phyloP scores from a whole-genome alignment of 2,888 invertebrate species.

The Allacma fusca region DNA sequence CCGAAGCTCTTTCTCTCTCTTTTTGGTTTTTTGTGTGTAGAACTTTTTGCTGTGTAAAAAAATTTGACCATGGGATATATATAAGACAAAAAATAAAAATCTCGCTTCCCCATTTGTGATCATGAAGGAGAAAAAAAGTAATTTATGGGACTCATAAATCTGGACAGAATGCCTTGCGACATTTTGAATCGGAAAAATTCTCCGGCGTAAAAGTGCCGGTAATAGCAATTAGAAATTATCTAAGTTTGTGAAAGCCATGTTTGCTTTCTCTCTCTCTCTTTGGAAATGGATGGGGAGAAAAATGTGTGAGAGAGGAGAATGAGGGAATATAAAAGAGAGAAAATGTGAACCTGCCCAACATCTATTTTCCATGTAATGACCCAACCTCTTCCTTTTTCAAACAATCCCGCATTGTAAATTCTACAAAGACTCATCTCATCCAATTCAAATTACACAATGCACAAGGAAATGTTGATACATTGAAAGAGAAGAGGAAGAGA shows the following conservation, averaged over 20 bases:
- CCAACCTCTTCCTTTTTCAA: conserved; percentile 30
- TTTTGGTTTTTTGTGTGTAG: no score
- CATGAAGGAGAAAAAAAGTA: conserved; percentile 20
- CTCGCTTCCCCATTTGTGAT: conserved; percentile 3
- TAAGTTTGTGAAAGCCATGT: background rate
- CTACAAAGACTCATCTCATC: conserved; percentile 35
- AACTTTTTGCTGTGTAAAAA: no score
- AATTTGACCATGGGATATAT: no score
- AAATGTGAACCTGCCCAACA: conserved; percentile 20
- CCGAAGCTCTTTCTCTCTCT: no score
- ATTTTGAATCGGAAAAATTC: conserved; percentile 39
- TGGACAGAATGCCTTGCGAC: conserved; percentile 18
- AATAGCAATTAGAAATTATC: conserved; percentile 39
- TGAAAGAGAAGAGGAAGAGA: background rate
- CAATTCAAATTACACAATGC: conserved; percentile 38
- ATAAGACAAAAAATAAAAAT: no score
- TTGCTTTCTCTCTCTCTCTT: background rate
- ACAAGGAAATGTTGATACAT: conserved; percentile 25
- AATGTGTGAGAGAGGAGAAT: background rate
- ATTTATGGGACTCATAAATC: conserved; percentile 36
- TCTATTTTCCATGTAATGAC: conserved; percentile 31
- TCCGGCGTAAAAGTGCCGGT: conserved; percentile 32
- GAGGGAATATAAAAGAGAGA: background rate
- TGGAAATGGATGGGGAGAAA: background rate
- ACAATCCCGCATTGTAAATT: conserved; percentile 37